Percentiles rank a stretch among this genome's conserved stretches.
Evolutionary conservation across 2,888 invertebrate species (phyloP).

Genomic region (Phytoseiulus persimilis): DNA sequence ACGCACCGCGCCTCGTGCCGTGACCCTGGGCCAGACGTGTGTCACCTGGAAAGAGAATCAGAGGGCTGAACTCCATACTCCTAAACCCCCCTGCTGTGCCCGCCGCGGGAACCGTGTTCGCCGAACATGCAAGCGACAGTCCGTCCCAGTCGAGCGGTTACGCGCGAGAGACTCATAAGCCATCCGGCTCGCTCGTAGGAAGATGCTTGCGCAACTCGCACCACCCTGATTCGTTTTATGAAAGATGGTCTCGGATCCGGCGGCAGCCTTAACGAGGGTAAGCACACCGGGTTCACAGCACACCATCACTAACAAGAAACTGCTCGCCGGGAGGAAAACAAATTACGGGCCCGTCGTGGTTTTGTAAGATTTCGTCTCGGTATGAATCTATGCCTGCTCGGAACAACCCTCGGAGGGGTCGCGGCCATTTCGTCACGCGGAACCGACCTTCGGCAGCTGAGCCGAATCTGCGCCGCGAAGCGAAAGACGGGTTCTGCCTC

Average conservation of each 20-base stretch:
- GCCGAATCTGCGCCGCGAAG: too few species aligned
- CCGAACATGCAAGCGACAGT: too few species aligned
- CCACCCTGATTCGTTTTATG: neutral
- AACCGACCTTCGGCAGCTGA: too few species aligned
- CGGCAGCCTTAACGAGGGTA: neutral
- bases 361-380: neutral
- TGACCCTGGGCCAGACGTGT: conserved; percentile 25
- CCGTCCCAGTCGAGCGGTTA: too few species aligned
- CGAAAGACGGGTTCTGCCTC: too few species aligned
- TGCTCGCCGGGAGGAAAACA: neutral
- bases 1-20: conserved; percentile 25
- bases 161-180: neutral
- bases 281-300: neutral
- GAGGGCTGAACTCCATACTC: neutral
- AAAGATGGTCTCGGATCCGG: neutral
- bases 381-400: neutral
- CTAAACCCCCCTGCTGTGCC: too few species aligned
- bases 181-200: neutral
- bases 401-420: neutral
- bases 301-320: neutral
- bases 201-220: neutral
- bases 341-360: neutral
- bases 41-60: neutral
- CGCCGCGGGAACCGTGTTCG: too few species aligned
- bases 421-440: neutral